These are phyloP conservation scores for Macrobrachium rosenbergii DNA, from an alignment of 1,140 invertebrate genomes.

Conservation along the genomic window DNA sequence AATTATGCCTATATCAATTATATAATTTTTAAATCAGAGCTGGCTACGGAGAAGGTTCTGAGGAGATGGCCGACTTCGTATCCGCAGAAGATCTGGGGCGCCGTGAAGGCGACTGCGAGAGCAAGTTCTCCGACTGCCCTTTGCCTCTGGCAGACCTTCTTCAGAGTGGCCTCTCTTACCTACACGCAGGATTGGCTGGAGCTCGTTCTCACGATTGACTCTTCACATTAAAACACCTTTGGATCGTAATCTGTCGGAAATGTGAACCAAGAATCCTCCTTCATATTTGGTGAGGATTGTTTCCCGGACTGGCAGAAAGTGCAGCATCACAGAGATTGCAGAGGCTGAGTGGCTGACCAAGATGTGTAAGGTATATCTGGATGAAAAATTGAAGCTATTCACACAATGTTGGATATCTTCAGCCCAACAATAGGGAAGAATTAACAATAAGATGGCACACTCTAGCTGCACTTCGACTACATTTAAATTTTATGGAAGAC, in stretches of 20 bases:
- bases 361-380: no score
- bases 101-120: constrained; percentile 35
- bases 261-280: neutral
- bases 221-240: neutral
- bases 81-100: constrained; percentile 25
- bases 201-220: neutral
- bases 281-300: no score
- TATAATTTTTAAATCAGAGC: constrained; percentile 13
- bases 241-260: neutral
- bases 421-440: neutral
- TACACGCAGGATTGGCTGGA: neutral
- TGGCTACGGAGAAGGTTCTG: constrained; percentile 32
- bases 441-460: neutral
- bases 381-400: no score
- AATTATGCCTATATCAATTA: neutral
- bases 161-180: constrained; percentile 31
- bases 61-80: constrained; percentile 32
- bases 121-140: constrained; percentile 31
- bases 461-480: neutral
- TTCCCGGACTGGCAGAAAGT: no score
- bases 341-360: no score
- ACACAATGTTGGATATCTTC: no score
- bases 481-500: neutral
- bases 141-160: constrained; percentile 9
- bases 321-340: no score